Base-by-base conservation (phyloP, 2,888 invertebrate species). In the Heliconius erato region DNA sequence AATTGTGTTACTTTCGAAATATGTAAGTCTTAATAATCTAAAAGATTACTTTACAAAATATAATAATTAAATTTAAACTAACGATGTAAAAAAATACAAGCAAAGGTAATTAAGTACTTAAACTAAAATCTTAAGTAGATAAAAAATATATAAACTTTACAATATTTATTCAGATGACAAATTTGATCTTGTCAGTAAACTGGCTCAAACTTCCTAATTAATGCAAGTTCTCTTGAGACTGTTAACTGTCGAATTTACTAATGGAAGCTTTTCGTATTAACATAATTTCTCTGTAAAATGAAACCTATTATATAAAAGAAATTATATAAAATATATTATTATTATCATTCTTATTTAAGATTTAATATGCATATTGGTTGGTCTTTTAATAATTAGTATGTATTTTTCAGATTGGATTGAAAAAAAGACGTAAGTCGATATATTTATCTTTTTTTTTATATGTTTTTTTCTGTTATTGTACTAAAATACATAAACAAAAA, bases 201-300 rank as follows among this genome's bases (percentile, higher is more conserved):
- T 71, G 71, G 40, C 40, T 12, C 40, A 69, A 69, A n/a, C 40
- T 71, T 40, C 40, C 23, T 71, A 71, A 71, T 71, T 71, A 40
- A 40, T n/a, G 71, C 26, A 40, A 40, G n/a, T 40, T 40, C 40
- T 40, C 5, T 71, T n/a, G 40, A 40, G n/a, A 40, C 71, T n/a
- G 69, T 40, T 40, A n/a, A 71, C 71, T 71, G n/a, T 19, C 28
- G 68, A 32, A 32, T 68, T 32, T 16, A 67, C 28, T 67, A 12
- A 6, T 67, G 28, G 1, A 26, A 28, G 28, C 0, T 16, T 28
- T 28, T 67, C 28, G 6, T 28, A 6, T 67, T n/a, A 14, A 28
- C 14, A 28, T 67, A 67, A 28, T 67, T 67, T 6, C 67, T n/a
- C n/a, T n/a, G n/a, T 63, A n/a, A 63, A 63, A n/a, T n/a, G n/a